phyloP scores from a whole-genome alignment of 2,113 vertebrate species.

The Leptosomus discolor region DNA sequence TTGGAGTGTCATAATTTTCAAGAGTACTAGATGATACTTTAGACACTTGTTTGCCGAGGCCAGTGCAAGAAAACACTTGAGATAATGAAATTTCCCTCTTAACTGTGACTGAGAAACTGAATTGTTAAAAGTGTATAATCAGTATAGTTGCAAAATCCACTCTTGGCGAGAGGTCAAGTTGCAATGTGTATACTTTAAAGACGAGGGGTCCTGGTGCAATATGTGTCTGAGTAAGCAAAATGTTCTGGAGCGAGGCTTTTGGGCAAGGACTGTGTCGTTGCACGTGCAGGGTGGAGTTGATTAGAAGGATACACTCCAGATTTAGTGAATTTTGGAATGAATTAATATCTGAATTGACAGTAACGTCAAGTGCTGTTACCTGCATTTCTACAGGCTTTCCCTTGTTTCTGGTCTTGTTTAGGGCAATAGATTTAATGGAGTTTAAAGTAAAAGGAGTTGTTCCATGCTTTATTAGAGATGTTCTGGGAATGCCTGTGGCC shows the following conservation, averaged over 20 bases:
- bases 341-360: not conserved
- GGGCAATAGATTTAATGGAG: not conserved
- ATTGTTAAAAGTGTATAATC: not conserved
- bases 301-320: not conserved
- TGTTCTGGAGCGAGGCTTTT: not conserved
- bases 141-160: not conserved
- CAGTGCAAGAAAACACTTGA: not conserved
- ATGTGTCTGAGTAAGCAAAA: not conserved
- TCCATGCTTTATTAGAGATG: not conserved
- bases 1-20: not conserved
- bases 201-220: not conserved
- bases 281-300: not conserved
- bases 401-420: not conserved
- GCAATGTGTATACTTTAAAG: not conserved
- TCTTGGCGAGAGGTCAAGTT: not conserved
- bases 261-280: accelerated
- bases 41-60: not conserved
- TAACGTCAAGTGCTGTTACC: not conserved
- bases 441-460: not conserved
- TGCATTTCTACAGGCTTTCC: not conserved
- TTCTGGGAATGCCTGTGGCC: not conserved
- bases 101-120: not conserved
- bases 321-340: not conserved
- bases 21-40: not conserved
- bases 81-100: not conserved